Evolutionary conservation across 2,797 vertebrate genomes (phyloP).

Genomic region (Mareca strepera): DNA sequence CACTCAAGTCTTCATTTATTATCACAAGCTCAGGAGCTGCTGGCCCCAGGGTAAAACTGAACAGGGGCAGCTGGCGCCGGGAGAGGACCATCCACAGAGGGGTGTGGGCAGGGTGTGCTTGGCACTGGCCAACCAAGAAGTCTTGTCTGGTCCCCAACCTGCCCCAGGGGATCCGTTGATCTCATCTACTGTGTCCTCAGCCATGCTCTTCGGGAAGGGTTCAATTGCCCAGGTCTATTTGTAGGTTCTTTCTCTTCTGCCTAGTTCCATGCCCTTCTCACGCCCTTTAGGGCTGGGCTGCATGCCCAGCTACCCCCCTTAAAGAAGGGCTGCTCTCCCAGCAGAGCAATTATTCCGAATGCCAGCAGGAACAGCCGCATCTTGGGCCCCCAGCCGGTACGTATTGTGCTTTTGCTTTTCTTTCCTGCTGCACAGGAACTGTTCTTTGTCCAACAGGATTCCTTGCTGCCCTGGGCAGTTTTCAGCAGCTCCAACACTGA

Average conservation of each 20-base stretch:
- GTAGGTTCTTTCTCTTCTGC: not conserved
- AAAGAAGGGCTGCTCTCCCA: not conserved
- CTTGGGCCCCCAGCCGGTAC: not conserved
- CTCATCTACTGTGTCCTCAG: not conserved
- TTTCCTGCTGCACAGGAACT: not conserved
- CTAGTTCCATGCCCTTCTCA: conserved; percentile 11
- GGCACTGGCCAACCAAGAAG: not conserved
- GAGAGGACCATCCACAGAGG: not conserved
- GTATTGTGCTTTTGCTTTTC: not conserved
- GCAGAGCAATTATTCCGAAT: not conserved
- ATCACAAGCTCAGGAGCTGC: not conserved
- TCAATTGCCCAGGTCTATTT: not conserved
- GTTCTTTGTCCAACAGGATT: accelerated
- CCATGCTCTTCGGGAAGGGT: not conserved
- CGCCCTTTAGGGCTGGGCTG: not conserved
- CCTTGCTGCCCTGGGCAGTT: not conserved
- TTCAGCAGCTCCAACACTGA: not conserved
- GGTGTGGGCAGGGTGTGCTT: no score
- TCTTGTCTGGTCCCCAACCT: accelerated
- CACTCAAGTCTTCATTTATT: not conserved
- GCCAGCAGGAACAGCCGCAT: not conserved
- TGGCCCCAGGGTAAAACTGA: accelerated
- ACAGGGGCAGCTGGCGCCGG: accelerated
- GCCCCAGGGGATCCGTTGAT: not conserved
- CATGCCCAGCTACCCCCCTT: not conserved